phyloP scores from a whole-genome alignment of 2,113 vertebrate genomes.

The Semicossyphus pulcher region DNA sequence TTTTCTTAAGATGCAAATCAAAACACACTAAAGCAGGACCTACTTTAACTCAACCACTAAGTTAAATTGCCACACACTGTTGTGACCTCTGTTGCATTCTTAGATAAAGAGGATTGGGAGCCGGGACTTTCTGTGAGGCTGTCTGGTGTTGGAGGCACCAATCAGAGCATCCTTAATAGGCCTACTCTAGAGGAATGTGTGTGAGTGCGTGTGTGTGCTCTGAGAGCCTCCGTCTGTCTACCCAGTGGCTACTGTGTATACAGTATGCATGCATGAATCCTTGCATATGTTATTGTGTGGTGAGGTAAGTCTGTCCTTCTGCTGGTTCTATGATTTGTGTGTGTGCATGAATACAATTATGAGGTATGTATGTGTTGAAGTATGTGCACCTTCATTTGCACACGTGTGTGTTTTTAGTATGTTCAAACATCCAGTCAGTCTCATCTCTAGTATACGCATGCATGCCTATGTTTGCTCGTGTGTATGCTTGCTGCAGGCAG shows the following conservation, averaged over 20 bases:
- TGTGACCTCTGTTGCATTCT: not conserved
- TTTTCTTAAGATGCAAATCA: not conserved
- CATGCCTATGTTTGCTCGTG: constrained; percentile 31
- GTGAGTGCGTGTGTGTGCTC: constrained; percentile 4
- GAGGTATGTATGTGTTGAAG: constrained; percentile 1
- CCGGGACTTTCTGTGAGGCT: constrained; percentile 27
- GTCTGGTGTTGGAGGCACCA: constrained; percentile 32
- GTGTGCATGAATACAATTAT: constrained; percentile 2
- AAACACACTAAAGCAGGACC: not conserved
- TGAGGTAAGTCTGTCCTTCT: constrained; percentile 21
- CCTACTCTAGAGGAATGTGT: constrained; percentile 28
- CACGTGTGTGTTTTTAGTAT: constrained; percentile 30
- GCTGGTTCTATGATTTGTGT: constrained; percentile 1
- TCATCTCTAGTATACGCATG: constrained; percentile 29
- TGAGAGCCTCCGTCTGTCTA: constrained; percentile 26
- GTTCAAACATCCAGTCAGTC: constrained; percentile 48
- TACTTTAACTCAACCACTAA: not conserved
- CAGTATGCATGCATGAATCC: constrained; percentile 55
- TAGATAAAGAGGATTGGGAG: constrained; percentile 18
- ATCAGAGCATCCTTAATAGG: constrained; percentile 50
- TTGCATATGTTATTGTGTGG: constrained; percentile 52
- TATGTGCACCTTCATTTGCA: constrained; percentile 5
- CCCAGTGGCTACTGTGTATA: constrained; percentile 17
- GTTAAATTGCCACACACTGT: not conserved
- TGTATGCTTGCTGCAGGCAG: constrained; percentile 76